These are phyloP conservation scores for Telmatherina bonti DNA, from an alignment of 2,797 vertebrate genomes.

Conservation along the genomic window DNA sequence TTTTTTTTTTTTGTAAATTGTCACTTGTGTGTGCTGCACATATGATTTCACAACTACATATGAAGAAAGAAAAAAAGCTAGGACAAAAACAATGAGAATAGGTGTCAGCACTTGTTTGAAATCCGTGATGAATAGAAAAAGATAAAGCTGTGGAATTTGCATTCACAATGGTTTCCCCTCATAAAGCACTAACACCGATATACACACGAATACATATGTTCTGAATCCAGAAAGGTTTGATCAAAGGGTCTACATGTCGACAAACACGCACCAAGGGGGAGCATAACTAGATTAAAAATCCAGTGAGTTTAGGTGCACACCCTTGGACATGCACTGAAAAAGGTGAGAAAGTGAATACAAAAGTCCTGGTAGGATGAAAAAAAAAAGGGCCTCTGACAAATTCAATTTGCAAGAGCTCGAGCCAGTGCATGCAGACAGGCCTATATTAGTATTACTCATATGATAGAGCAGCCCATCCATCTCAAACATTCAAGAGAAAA, in stretches of 20 bases:
- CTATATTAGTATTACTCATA: slow-evolving; percentile 77
- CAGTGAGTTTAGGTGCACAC: slow-evolving; percentile 38
- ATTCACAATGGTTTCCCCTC: too few species aligned
- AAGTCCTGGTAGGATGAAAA: slow-evolving; percentile 7
- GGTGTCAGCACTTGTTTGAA: slow-evolving; percentile 6
- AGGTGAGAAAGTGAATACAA: slow-evolving; percentile 48
- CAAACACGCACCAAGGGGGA: neutral
- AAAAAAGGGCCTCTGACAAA: slow-evolving; percentile 61
- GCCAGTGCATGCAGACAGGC: slow-evolving; percentile 66
- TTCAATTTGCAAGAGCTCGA: slow-evolving; percentile 72
- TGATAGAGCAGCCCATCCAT: slow-evolving; percentile 73
- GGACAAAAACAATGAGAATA: slow-evolving; percentile 46
- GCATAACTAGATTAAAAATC: slow-evolving; percentile 44
- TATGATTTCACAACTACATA: slow-evolving; percentile 38
- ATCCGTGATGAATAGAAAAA: slow-evolving; percentile 29
- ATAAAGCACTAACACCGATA: slow-evolving; percentile 18
- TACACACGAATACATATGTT: neutral
- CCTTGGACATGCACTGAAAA: slow-evolving; percentile 33
- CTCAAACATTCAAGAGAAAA: slow-evolving; percentile 52
- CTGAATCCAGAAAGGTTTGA: slow-evolving; percentile 40
- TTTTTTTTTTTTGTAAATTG: slow-evolving; percentile 59
- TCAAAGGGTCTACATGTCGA: slow-evolving; percentile 14
- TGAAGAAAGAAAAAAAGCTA: slow-evolving; percentile 38
- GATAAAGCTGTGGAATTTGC: slow-evolving; percentile 14
- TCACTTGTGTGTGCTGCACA: slow-evolving; percentile 48